Percentiles rank a stretch among this genome's conserved stretches.
Evolutionary conservation across 1,140 invertebrate genomes (phyloP).

Genomic region (Zaprionus nigranus): DNA sequence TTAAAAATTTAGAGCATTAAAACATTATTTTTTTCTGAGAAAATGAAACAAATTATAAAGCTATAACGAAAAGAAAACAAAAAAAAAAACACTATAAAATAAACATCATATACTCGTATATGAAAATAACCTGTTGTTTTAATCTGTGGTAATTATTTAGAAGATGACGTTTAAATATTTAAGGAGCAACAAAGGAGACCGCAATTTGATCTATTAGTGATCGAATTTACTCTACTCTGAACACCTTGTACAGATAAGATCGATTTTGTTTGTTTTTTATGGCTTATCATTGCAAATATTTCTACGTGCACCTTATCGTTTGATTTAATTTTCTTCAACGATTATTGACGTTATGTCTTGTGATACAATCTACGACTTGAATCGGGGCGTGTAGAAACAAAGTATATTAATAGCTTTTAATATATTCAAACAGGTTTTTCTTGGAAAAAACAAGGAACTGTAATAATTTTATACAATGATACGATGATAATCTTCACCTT

Average conservation of each 20-base stretch:
- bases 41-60: slow-evolving; percentile 72
- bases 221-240: too few relatives aligned
- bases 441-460: too few relatives aligned
- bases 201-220: too few relatives aligned
- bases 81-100: slow-evolving; percentile 50
- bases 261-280: slow-evolving; percentile 5
- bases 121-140: slow-evolving; percentile 9
- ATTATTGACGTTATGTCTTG: not conserved
- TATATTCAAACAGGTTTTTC: too few relatives aligned
- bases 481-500: too few relatives aligned
- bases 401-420: too few relatives aligned
- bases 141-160: not conserved
- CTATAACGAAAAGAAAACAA: slow-evolving; percentile 38
- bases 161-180: not conserved
- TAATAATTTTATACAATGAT: too few relatives aligned
- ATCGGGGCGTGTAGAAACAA: too few relatives aligned
- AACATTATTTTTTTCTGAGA: slow-evolving; percentile 76
- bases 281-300: slow-evolving; percentile 1
- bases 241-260: not conserved
- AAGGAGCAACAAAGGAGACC: too few relatives aligned
- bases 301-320: not conserved
- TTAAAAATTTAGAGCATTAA: slow-evolving; percentile 48
- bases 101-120: slow-evolving; percentile 49
- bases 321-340: not conserved
- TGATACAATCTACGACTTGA: not conserved